phyloP scores from a whole-genome alignment of 2,888 invertebrate genomes.

The Aphelenchoides bicaudatus region DNA sequence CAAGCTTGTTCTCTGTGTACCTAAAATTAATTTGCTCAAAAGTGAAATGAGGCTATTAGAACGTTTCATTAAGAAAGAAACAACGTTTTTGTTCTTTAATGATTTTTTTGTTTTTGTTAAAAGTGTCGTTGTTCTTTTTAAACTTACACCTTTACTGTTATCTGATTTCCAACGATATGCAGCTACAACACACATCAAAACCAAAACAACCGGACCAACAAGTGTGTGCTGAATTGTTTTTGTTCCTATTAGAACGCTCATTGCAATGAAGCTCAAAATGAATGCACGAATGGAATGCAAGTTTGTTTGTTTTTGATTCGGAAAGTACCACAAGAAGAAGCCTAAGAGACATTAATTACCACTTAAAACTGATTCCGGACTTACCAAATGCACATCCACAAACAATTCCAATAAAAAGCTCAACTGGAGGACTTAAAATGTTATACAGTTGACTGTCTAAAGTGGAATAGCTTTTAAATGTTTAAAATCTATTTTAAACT shows the following conservation, averaged over 20 bases:
- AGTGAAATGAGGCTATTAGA: no score
- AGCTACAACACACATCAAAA: slow-evolving; percentile 33
- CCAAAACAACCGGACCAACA: slow-evolving; percentile 32
- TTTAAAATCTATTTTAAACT: background rate
- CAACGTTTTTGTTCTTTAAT: no score
- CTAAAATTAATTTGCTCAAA: slow-evolving; percentile 19
- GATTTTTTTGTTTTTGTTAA: slow-evolving; percentile 1
- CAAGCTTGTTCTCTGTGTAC: slow-evolving; percentile 26
- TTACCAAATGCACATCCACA: background rate
- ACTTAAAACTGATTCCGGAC: background rate
- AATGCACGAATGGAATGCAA: background rate
- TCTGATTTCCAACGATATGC: slow-evolving; percentile 36
- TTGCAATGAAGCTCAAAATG: slow-evolving; percentile 13
- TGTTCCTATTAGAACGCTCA: slow-evolving; percentile 28
- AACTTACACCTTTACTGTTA: slow-evolving; percentile 23
- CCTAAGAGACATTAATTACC: background rate
- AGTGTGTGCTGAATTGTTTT: slow-evolving; percentile 23
- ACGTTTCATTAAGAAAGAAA: no score
- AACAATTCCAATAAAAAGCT: background rate
- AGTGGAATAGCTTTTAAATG: no score
- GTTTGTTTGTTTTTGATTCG: background rate
- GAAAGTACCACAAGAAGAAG: background rate
- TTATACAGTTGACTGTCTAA: no score
- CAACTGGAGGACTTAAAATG: background rate
- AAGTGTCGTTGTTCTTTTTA: background rate